These are phyloP conservation scores for Hoplostethus mediterraneus DNA, from an alignment of 2,797 vertebrate species.

Conservation along the genomic window DNA sequence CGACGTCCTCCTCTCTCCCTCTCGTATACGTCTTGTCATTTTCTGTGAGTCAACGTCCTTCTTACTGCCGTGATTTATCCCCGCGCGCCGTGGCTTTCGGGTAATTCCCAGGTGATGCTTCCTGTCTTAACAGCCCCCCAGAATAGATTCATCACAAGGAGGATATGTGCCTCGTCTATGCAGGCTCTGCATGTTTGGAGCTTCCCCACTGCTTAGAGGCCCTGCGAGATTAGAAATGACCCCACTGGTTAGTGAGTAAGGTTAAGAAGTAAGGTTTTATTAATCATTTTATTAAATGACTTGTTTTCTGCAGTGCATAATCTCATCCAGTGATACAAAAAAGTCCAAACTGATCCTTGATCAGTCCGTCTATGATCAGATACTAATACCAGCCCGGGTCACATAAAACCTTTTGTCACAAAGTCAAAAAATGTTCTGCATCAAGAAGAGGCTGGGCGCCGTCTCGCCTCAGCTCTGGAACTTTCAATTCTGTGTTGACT, in stretches of 20 bases:
- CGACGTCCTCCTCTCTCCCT: slow-evolving; percentile 5
- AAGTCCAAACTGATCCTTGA: not conserved
- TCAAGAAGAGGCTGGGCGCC: too few relatives aligned
- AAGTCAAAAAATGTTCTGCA: too few relatives aligned
- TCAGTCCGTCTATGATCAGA: not conserved
- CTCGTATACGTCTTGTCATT: slow-evolving; percentile 31
- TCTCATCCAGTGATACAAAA: slow-evolving; percentile 1
- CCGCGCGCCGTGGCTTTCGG: slow-evolving; percentile 29
- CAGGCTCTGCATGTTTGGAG: slow-evolving; percentile 5
- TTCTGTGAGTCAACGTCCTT: slow-evolving; percentile 10
- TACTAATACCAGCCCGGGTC: too few relatives aligned
- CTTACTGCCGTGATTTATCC: slow-evolving; percentile 54
- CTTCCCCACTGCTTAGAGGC: not conserved
- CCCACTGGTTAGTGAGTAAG: too few relatives aligned
- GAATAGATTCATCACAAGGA: slow-evolving; percentile 57
- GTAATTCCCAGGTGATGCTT: slow-evolving; percentile 64
- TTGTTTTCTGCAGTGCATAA: slow-evolving; percentile 8
- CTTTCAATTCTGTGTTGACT: too few relatives aligned
- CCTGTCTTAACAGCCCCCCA: slow-evolving; percentile 56
- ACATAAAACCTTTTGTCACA: too few relatives aligned
- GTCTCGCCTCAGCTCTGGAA: too few relatives aligned
- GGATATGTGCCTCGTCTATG: slow-evolving; percentile 15
- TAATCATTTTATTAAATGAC: too few relatives aligned
- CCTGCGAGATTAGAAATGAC: slow-evolving; percentile 14
- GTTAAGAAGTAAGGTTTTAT: too few relatives aligned